phyloP scores from a whole-genome alignment of 2,888 invertebrate species.

The Clusia tigrina region DNA sequence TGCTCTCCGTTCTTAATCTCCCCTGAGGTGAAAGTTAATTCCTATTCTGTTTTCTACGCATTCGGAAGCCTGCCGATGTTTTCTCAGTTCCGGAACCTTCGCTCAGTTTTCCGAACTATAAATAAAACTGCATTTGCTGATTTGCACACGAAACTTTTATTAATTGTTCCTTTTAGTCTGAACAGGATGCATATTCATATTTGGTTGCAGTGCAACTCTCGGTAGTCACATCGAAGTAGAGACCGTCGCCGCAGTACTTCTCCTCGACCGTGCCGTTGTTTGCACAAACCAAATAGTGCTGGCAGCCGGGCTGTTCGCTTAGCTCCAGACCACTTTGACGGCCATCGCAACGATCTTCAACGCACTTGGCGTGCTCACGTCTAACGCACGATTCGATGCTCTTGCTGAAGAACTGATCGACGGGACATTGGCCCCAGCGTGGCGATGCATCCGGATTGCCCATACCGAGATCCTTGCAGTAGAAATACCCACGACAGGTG shows the following conservation, averaged over 20 bases:
- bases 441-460: constrained; percentile 47
- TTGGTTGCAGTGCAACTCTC: constrained; percentile 37
- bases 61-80: no score
- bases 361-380: constrained; percentile 36
- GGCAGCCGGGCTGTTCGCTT: constrained; percentile 39
- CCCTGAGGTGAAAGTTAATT: no score
- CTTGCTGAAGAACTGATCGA: constrained; percentile 44
- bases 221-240: constrained; percentile 37
- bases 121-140: no score
- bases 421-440: constrained; percentile 42
- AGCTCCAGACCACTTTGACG: constrained; percentile 36
- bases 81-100: no score
- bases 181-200: no score
- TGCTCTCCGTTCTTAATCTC: no score
- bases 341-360: constrained; percentile 48
- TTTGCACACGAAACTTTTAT: no score
- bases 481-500: constrained; percentile 55
- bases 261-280: constrained; percentile 28
- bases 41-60: no score
- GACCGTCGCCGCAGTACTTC: constrained; percentile 29
- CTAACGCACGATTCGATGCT: constrained; percentile 37
- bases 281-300: constrained; percentile 40
- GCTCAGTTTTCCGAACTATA: no score
- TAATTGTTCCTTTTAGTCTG: no score
- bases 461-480: constrained; percentile 47